These are phyloP conservation scores for Coreoperca whiteheadi DNA, from an alignment of 2,113 vertebrate species.

Conservation along the genomic window DNA sequence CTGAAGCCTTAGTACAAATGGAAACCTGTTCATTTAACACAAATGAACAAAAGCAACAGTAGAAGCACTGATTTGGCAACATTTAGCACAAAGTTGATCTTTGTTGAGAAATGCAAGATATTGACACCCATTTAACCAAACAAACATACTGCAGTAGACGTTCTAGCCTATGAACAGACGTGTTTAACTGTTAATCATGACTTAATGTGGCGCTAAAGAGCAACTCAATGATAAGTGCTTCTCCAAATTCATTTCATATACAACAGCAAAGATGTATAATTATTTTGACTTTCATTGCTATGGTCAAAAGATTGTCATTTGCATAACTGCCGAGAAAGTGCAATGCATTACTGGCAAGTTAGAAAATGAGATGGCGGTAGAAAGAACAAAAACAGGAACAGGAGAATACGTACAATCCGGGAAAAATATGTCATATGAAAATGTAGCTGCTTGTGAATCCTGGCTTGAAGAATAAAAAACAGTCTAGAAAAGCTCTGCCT, in stretches of 20 bases:
- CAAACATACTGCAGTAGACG: background rate
- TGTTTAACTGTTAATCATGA: background rate
- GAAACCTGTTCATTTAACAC: conserved; percentile 59
- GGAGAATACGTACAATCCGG: conserved; percentile 70
- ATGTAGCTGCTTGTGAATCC: conserved; percentile 1
- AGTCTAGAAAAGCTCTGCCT: background rate
- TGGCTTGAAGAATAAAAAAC: background rate
- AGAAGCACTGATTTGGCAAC: conserved; percentile 58
- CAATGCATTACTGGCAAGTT: conserved; percentile 23
- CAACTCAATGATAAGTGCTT: conserved; percentile 69
- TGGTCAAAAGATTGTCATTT: background rate
- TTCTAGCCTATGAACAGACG: background rate
- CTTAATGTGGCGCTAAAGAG: conserved; percentile 41
- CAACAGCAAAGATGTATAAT: conserved; percentile 15
- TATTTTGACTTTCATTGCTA: background rate
- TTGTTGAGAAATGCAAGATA: background rate
- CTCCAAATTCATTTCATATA: conserved; percentile 40
- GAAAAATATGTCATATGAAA: background rate
- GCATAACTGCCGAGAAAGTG: conserved; percentile 32
- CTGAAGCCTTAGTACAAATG: conserved; percentile 42
- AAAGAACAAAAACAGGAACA: conserved; percentile 59
- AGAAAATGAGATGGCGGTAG: conserved; percentile 27
- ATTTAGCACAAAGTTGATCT: conserved; percentile 67
- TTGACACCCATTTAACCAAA: background rate
- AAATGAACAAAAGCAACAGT: conserved; percentile 55